Percentiles rank a stretch among this genome's conserved stretches.
Evolutionary conservation across 2,797 vertebrate species (phyloP).

Genomic region (Intellagama lesueurii): DNA sequence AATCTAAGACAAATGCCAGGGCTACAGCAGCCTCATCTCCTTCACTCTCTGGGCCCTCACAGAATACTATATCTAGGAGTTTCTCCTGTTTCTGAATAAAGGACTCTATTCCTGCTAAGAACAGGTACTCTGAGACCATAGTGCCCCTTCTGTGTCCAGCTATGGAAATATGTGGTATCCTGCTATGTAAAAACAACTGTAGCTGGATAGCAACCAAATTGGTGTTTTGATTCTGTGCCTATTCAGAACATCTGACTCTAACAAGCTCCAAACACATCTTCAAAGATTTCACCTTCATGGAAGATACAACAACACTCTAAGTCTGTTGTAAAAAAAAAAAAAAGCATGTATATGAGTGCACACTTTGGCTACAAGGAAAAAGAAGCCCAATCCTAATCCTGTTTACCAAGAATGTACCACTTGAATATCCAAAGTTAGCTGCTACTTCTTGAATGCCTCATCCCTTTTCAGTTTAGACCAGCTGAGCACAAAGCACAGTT

Average conservation of each 20-base stretch:
- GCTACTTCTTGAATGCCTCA: not conserved
- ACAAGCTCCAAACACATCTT: not conserved
- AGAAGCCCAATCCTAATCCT: not conserved
- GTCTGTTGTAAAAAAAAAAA: no score
- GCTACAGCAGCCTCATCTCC: slow-evolving; percentile 48
- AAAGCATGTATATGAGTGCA: no score
- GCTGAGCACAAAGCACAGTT: not conserved
- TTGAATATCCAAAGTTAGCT: not conserved
- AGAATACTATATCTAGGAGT: slow-evolving; percentile 63
- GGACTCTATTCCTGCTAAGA: slow-evolving; percentile 83
- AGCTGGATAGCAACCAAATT: not conserved
- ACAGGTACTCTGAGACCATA: slow-evolving; percentile 79
- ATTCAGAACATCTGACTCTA: not conserved
- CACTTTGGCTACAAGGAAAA: not conserved
- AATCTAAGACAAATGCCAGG: slow-evolving; percentile 42
- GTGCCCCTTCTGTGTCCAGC: no score
- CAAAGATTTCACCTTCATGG: not conserved
- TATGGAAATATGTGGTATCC: no score
- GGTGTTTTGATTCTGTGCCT: not conserved
- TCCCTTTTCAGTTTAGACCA: not conserved
- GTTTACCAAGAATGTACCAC: not conserved
- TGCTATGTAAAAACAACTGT: not conserved
- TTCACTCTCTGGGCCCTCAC: slow-evolving; percentile 62
- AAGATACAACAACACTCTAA: not conserved
- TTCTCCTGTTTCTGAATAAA: slow-evolving; percentile 88